Conservation (phyloP, 2,797 vertebrate species). For the Neomorphus geoffroyi region DNA sequence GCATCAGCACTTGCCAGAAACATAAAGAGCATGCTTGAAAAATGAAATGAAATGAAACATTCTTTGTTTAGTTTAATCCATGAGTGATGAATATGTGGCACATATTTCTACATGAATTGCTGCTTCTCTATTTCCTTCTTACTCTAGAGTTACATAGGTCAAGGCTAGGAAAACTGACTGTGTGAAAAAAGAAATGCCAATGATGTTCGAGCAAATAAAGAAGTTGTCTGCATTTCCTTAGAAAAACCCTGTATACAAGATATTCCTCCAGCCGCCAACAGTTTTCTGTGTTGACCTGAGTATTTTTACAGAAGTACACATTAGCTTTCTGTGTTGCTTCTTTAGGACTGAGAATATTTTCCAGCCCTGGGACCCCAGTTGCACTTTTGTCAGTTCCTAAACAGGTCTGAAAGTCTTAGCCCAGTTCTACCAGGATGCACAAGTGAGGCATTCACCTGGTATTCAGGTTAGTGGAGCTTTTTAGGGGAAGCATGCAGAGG, state of each 20-base stretch:
- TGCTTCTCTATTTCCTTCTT: background rate
- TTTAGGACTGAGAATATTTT: background rate
- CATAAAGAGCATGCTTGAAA: background rate
- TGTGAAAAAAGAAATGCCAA: background rate
- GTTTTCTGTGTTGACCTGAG: background rate
- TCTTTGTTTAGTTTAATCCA: background rate
- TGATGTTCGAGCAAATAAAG: background rate
- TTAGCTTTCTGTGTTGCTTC: background rate
- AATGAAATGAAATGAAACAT: background rate
- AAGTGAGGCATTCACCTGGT: background rate
- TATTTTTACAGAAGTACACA: background rate
- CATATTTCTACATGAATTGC: background rate
- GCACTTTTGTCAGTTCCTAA: background rate
- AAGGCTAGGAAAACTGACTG: background rate
- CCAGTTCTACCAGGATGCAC: background rate
- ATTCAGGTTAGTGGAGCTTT: background rate
- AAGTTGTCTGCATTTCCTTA: background rate
- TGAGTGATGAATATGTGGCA: background rate
- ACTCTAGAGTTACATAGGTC: background rate
- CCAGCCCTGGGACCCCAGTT: background rate
- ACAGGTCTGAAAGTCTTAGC: background rate
- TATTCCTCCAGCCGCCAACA: background rate
- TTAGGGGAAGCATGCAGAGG: background rate
- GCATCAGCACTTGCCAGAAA: background rate
- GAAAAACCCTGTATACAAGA: background rate